Percentiles rank a stretch among this genome's conserved stretches.
phyloP scores from a whole-genome alignment of 2,888 invertebrate genomes.

The Ferdinandea cuprea region DNA sequence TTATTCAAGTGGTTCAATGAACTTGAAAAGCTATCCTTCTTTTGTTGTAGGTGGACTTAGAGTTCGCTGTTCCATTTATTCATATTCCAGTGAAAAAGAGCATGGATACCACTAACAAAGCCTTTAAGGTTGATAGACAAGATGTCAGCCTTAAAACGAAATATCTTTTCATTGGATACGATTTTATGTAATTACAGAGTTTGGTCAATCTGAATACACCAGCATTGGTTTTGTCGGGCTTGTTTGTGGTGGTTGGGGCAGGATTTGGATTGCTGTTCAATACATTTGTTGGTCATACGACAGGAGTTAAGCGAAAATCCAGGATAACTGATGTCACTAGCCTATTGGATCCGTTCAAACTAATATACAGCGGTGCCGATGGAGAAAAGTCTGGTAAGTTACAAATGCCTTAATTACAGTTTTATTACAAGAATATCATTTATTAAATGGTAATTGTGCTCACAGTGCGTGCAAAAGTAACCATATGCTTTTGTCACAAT shows the following conservation, averaged over 20 bases:
- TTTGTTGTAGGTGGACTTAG: slow-evolving; percentile 84
- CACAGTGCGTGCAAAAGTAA: slow-evolving; percentile 16
- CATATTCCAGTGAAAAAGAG: slow-evolving; percentile 84
- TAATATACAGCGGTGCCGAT: slow-evolving; percentile 58
- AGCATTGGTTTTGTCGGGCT: slow-evolving; percentile 84
- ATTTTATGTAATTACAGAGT: slow-evolving; percentile 75
- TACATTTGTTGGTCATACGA: slow-evolving; percentile 54
- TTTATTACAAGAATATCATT: neutral
- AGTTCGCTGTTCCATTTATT: slow-evolving; percentile 86
- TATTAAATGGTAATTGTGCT: neutral
- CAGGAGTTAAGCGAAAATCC: slow-evolving; percentile 43
- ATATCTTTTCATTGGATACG: neutral
- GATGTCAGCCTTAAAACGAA: neutral
- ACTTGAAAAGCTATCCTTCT: neutral
- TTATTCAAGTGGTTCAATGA: neutral
- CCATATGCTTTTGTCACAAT: neutral
- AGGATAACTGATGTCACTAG: slow-evolving; percentile 56
- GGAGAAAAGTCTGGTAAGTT: slow-evolving; percentile 68
- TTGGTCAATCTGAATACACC: slow-evolving; percentile 85
- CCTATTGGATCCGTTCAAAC: slow-evolving; percentile 66
- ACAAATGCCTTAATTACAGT: neutral
- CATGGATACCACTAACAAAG: slow-evolving; percentile 78
- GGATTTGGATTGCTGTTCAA: slow-evolving; percentile 65
- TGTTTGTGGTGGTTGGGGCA: slow-evolving; percentile 84
- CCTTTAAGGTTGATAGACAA: slow-evolving; percentile 74